Base-by-base conservation (phyloP, 2,113 vertebrate genomes). In the Calidris pygmaea region DNA sequence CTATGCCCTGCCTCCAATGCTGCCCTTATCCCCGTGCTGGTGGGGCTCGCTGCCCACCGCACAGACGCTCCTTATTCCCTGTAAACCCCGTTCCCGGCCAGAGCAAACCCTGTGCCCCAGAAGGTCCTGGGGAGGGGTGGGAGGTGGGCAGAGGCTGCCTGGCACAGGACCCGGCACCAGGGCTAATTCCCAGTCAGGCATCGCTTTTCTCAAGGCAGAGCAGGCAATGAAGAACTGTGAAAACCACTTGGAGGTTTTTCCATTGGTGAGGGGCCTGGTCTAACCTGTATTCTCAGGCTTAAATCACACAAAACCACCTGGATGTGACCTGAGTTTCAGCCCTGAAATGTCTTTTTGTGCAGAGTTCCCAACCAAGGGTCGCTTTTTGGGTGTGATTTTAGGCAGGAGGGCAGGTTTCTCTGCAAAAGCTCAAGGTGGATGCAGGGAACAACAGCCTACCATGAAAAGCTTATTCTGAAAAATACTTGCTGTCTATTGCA, bases 181-280 rank as follows among this genome's bases (percentile, higher is more conserved):
- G 79, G 83, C 95, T 90, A 80, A 77, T 50, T 77, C 73, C n/a
- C 88, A 60, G 30, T 67, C 1, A 0, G 55, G 45, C 22, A 82
- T 30, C 45, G 73, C 62, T 37, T 81, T 74, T 52, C 39, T 22
- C 24, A 18, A 32, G 52, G 79, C 50, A 91, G n/a, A 70, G n/a
- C 68, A 60, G 67, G 82, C 59, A 73, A 60, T 1, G 48, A 43
- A 71, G 68, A 85, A 47, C 55, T 47, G 29, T 67, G 80, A 76
- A 91, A 91, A 60, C 12, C 68, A 79, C 79, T 60, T 37, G 43
- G 83, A 92, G 83, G 48, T 43, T 88, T 94, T 94, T 96, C 92
- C 82, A 67, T 47, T 83, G 75, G 9, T 90, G 71, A 72, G 1
- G 19, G 53, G 47, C 50, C 75, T 59, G 55, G 19, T 86, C 65